phyloP scores from a whole-genome alignment of 2,113 vertebrate species.

The Brachirus orientalis region DNA sequence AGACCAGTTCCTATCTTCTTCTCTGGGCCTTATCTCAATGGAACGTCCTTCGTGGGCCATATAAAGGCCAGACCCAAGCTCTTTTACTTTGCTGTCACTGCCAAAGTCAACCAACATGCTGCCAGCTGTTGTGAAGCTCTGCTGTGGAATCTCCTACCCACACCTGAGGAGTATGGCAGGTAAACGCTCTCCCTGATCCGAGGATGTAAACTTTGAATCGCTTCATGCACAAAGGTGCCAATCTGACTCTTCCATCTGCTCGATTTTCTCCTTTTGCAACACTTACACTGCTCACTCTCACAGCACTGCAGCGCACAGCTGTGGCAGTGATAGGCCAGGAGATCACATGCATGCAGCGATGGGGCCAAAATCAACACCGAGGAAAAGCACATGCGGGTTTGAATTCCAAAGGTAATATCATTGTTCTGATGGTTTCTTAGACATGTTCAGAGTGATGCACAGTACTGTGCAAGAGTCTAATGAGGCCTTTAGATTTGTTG shows the following conservation, averaged over 20 bases:
- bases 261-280: background rate
- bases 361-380: conserved; percentile 9
- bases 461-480: too few species aligned
- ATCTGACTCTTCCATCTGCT: background rate
- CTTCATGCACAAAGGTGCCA: background rate
- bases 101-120: conserved; percentile 74
- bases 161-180: conserved; percentile 79
- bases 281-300: background rate
- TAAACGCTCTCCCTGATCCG: conserved; percentile 42
- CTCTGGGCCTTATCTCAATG: conserved; percentile 70
- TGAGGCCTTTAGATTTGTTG: too few species aligned
- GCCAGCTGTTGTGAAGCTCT: conserved; percentile 84
- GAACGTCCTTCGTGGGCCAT: conserved; percentile 75
- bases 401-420: conserved; percentile 45
- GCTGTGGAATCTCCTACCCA: conserved; percentile 86
- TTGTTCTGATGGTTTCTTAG: background rate
- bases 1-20: conserved; percentile 66
- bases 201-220: background rate
- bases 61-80: conserved; percentile 69
- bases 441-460: too few species aligned
- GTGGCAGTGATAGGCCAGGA: conserved; percentile 75
- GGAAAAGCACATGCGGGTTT: conserved; percentile 11
- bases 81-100: conserved; percentile 36
- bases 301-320: conserved; percentile 79
- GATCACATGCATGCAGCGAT: conserved; percentile 56